Conservation (phyloP, 2,113 vertebrate species). For the Odocoileus hemionus region DNA sequence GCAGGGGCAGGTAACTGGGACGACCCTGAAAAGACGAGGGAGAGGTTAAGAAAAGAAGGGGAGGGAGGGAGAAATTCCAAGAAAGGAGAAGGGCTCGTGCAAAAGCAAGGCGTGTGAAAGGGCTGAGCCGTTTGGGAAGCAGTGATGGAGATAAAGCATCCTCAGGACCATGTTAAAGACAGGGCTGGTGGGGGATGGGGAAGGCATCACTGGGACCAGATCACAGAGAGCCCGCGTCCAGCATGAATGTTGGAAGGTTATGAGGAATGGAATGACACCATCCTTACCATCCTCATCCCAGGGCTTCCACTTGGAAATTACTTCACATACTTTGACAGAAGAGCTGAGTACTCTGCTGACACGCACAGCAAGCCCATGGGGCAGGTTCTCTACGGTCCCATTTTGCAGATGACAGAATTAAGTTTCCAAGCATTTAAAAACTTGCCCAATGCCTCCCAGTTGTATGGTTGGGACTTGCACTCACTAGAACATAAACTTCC, state of each 20-base stretch:
- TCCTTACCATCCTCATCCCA: neutral
- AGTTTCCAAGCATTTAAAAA: neutral
- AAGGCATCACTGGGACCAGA: neutral
- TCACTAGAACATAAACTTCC: neutral
- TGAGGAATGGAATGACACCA: neutral
- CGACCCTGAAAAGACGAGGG: neutral
- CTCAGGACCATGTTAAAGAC: neutral
- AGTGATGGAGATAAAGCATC: neutral
- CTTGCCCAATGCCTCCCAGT: neutral
- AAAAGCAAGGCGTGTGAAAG: neutral
- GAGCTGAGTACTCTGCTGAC: neutral
- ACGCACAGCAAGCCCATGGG: neutral
- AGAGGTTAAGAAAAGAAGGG: neutral
- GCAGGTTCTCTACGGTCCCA: neutral
- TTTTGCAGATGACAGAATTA: neutral
- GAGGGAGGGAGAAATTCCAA: neutral
- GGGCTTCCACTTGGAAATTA: neutral
- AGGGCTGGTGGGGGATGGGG: neutral
- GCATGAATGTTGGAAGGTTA: neutral
- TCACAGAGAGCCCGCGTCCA: neutral
- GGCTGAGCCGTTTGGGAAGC: no score
- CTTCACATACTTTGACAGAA: accelerated
- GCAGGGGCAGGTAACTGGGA: neutral
- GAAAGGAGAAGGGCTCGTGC: neutral
- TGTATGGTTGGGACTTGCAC: neutral